phyloP scores from a whole-genome alignment of 2,113 vertebrate genomes.

The Bubo blakistoni region DNA sequence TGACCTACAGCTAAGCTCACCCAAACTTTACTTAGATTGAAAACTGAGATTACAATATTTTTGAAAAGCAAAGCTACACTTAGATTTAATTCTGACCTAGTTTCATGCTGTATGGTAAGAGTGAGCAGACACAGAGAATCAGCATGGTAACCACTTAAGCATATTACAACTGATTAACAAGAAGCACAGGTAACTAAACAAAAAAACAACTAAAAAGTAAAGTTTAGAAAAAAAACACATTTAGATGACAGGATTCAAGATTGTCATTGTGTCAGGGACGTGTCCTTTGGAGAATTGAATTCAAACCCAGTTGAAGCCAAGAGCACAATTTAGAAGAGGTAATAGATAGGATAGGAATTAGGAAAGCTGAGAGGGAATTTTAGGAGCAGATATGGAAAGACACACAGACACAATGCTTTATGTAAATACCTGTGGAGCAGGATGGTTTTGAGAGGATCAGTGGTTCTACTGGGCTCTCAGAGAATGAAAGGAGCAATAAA shows the following conservation, averaged over 20 bases:
- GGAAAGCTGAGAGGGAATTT: background rate
- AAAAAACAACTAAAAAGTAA: background rate
- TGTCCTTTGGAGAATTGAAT: background rate
- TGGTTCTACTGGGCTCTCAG: background rate
- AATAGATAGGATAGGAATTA: background rate
- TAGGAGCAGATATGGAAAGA: background rate
- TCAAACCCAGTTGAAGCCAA: background rate
- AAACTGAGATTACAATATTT: background rate
- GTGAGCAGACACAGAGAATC: background rate
- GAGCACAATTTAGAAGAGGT: background rate
- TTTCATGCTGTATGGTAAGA: background rate
- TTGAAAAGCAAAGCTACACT: background rate
- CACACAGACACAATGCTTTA: background rate
- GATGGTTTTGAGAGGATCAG: background rate
- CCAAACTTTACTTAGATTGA: background rate
- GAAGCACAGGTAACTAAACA: background rate
- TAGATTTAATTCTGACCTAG: background rate
- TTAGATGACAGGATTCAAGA: background rate
- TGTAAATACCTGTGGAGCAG: background rate
- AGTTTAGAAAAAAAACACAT: rapidly evolving
- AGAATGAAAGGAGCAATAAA: background rate
- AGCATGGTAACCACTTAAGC: background rate
- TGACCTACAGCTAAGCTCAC: background rate
- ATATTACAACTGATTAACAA: background rate
- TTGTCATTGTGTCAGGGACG: background rate